A percentile compares a stretch with the other conserved stretches of the same genome.
phyloP scores from a whole-genome alignment of 2,113 vertebrate genomes.

The Oncorhynchus kisutch region DNA sequence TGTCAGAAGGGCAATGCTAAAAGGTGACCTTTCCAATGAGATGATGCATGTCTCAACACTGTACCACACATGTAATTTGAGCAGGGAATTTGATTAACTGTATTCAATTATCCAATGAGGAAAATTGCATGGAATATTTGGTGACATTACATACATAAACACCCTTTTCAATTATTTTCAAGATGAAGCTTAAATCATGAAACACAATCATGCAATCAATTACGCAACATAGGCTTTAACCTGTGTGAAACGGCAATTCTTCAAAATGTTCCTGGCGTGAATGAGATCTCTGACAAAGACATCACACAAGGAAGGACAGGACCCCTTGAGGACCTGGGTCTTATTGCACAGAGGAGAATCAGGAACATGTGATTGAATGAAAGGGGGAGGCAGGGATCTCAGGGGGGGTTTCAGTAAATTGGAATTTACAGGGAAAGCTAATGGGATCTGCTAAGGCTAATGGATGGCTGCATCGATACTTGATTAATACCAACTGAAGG shows the following conservation, averaged over 20 bases:
- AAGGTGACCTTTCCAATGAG: too few species aligned
- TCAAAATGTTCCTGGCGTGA: background rate
- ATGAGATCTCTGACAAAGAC: background rate
- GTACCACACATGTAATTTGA: background rate
- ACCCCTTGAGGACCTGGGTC: background rate
- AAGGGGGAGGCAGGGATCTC: background rate
- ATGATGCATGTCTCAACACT: too few species aligned
- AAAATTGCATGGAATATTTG: background rate
- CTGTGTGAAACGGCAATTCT: background rate
- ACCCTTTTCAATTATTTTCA: too few species aligned
- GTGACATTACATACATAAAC: background rate
- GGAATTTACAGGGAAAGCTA: conserved; percentile 10
- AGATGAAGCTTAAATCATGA: too few species aligned
- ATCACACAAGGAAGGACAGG: background rate
- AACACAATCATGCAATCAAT: too few species aligned
- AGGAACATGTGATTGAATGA: background rate
- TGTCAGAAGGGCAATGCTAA: background rate
- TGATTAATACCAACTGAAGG: conserved; percentile 18
- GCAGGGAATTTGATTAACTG: background rate
- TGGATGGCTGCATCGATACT: conserved; percentile 3
- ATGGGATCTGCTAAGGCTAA: conserved; percentile 26
- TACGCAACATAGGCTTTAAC: too few species aligned
- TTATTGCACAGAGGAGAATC: conserved; percentile 2
- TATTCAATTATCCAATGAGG: background rate
- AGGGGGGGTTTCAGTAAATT: conserved; percentile 11